phyloP scores from a whole-genome alignment of 2,888 invertebrate genomes.

The Drosophila buzzatii region DNA sequence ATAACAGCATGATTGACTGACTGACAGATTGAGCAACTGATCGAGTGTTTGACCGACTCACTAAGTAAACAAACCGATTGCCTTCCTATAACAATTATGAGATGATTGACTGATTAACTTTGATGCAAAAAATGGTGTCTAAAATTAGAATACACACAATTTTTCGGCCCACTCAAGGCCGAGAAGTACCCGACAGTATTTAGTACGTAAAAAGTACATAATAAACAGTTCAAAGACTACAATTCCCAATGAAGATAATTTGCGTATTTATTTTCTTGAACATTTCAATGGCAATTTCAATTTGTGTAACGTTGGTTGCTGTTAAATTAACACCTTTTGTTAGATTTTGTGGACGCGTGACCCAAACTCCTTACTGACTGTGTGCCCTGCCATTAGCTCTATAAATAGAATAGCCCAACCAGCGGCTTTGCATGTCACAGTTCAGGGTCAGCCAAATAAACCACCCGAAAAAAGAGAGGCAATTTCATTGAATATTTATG shows the following conservation, averaged over 20 bases:
- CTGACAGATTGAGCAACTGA: background rate
- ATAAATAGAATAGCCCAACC: slow-evolving; percentile 43
- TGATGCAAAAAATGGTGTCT: background rate
- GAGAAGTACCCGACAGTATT: background rate
- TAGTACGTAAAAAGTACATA: background rate
- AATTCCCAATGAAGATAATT: background rate
- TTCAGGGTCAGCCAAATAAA: slow-evolving; percentile 44
- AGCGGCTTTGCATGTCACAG: slow-evolving; percentile 17
- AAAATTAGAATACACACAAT: background rate
- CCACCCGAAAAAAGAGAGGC: background rate
- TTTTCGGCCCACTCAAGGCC: background rate
- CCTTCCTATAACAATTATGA: background rate
- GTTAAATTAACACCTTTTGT: slow-evolving; percentile 61
- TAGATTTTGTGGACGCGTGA: slow-evolving; percentile 23
- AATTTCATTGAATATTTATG: slow-evolving; percentile 51
- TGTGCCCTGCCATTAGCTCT: slow-evolving; percentile 19
- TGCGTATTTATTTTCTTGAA: background rate
- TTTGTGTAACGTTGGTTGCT: slow-evolving; percentile 53
- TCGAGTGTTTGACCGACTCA: no score
- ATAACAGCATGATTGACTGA: background rate
- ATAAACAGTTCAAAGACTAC: slow-evolving; percentile 1
- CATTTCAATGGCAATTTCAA: slow-evolving; percentile 21
- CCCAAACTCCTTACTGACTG: slow-evolving; percentile 21
- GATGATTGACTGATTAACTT: background rate
- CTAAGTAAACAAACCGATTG: background rate